phyloP scores from a whole-genome alignment of 2,888 invertebrate species.

The Drosophila pseudotalamancana region DNA sequence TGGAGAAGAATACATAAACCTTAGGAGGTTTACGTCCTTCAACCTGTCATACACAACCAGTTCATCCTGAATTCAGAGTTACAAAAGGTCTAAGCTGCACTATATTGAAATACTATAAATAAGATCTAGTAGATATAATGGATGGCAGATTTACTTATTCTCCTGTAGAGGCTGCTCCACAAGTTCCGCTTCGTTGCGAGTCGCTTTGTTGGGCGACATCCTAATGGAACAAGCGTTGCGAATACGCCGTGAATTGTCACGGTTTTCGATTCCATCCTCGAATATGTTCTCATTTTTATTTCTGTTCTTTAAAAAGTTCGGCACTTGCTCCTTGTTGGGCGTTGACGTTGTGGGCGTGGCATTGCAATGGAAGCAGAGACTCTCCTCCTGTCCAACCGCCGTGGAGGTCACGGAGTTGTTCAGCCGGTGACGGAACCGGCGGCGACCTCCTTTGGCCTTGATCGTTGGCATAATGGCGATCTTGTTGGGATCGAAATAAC shows the following conservation, averaged over 20 bases:
- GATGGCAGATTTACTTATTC: not conserved
- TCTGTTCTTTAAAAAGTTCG: not conserved
- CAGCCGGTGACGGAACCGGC: not conserved
- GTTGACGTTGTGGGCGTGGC: not conserved
- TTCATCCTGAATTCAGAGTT: no score
- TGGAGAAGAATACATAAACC: no score
- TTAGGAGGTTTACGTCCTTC: no score
- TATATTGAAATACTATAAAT: no score
- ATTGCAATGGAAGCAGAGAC: not conserved
- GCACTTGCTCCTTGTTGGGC: not conserved
- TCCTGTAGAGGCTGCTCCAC: not conserved
- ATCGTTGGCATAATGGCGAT: not conserved
- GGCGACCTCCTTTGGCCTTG: not conserved
- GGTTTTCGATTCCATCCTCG: not conserved
- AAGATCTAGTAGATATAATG: no score
- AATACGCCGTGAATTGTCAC: not conserved
- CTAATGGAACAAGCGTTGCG: not conserved
- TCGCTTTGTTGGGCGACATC: not conserved
- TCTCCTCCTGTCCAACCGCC: not conserved
- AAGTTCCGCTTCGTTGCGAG: no score
- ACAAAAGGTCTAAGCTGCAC: no score
- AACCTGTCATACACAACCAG: no score
- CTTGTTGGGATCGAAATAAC: constrained; percentile 1
- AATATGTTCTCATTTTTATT: not conserved
- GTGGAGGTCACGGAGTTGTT: not conserved